Evolutionary conservation across 2,888 invertebrate species (phyloP).

Genomic region (Aricia artaxerxes): DNA sequence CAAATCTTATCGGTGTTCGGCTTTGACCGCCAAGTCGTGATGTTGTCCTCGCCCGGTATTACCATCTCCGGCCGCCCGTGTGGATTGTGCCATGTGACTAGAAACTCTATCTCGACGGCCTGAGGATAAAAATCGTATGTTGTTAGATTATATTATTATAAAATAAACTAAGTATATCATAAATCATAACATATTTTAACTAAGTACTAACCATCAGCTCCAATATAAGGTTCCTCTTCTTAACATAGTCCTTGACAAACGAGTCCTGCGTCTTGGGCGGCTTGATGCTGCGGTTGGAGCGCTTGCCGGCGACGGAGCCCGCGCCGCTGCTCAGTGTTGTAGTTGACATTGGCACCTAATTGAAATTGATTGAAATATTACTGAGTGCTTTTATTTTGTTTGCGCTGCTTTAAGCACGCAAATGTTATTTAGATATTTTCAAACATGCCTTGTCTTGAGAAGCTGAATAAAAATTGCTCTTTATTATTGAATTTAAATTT

Average conservation of each 20-base stretch:
- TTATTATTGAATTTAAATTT: too few species aligned
- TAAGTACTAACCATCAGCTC: slow-evolving; percentile 86
- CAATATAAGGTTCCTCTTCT: slow-evolving; percentile 95
- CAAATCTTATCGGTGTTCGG: slow-evolving; percentile 90
- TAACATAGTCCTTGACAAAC: slow-evolving; percentile 96
- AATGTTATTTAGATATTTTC: too few species aligned
- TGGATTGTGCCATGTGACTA: slow-evolving; percentile 98
- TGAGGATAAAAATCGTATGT: slow-evolving; percentile 46
- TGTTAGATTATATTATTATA: background rate
- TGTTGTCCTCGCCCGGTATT: slow-evolving; percentile 91
- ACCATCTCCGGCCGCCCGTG: slow-evolving; percentile 87
- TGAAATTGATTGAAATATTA: background rate
- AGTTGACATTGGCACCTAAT: slow-evolving; percentile 75
- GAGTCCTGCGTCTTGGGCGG: slow-evolving; percentile 86
- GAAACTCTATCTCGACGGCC: slow-evolving; percentile 96
- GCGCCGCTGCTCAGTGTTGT: slow-evolving; percentile 73
- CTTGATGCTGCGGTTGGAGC: slow-evolving; percentile 88
- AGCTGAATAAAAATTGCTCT: too few species aligned
- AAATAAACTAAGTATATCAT: too few species aligned
- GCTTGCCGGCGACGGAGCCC: slow-evolving; percentile 80
- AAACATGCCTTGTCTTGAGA: too few species aligned
- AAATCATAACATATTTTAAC: too few species aligned
- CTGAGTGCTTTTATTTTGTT: too few species aligned
- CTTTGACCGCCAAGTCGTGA: slow-evolving; percentile 94
- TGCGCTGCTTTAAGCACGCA: too few species aligned